Evolutionary conservation across 2,888 invertebrate genomes (phyloP).

Genomic region (Anagyrus pseudococci): DNA sequence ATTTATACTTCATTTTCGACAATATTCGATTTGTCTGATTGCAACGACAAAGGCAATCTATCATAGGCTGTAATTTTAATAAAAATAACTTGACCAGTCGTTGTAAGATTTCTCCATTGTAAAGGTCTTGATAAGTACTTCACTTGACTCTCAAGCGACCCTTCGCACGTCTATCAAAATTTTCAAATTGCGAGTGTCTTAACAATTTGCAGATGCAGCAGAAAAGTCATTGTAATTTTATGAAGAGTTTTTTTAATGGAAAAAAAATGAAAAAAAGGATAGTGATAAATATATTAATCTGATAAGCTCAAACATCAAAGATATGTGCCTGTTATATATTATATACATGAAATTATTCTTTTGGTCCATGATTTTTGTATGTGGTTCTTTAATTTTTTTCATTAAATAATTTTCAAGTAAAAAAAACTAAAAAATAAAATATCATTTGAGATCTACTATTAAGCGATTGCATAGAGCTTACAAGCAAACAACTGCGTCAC

Average conservation of each 20-base stretch:
- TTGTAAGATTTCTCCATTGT: neutral
- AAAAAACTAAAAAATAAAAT: neutral
- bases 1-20: conserved; percentile 20
- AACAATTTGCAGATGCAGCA: neutral
- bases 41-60: conserved; percentile 11
- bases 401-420: conserved; percentile 4
- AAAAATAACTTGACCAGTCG: conserved; percentile 18
- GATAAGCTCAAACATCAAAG: conserved; percentile 45
- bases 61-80: conserved; percentile 16
- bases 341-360: conserved; percentile 28
- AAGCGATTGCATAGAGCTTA: conserved; percentile 19
- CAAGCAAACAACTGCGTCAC: conserved; percentile 17
- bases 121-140: conserved; percentile 5
- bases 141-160: conserved; percentile 9
- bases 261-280: too few relatives aligned
- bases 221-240: conserved; percentile 12
- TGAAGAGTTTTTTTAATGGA: conserved; percentile 22
- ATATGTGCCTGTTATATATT: conserved; percentile 44
- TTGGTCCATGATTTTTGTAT: conserved; percentile 14
- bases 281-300: conserved; percentile 21
- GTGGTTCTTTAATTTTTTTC: conserved; percentile 19
- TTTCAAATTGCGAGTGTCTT: conserved; percentile 16
- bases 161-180: conserved; percentile 34
- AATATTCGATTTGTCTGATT: conserved; percentile 5
- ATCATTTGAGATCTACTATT: conserved; percentile 10